phyloP scores from a whole-genome alignment of 2,888 invertebrate species.

The Idaea dimidiata region DNA sequence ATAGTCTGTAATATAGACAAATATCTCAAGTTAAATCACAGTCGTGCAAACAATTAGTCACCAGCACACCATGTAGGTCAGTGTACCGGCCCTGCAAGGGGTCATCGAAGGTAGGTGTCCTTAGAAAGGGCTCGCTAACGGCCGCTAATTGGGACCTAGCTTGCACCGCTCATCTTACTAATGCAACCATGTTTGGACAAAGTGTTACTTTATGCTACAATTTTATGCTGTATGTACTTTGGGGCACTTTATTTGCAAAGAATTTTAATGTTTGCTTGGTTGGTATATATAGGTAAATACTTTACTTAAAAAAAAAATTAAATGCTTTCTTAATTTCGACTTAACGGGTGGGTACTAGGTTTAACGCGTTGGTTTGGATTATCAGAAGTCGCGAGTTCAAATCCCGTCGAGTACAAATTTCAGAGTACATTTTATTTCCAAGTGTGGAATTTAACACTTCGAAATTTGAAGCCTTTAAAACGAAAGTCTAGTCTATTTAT shows the following conservation, averaged over 20 bases:
- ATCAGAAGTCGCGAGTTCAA: too few species aligned
- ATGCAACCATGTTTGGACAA: conserved; percentile 53
- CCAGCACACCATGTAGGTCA: conserved; percentile 44
- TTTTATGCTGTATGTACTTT: conserved; percentile 4
- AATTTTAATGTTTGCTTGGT: neutral
- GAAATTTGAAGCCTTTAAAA: too few species aligned
- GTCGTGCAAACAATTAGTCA: conserved; percentile 25
- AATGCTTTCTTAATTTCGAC: too few species aligned
- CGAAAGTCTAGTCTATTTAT: too few species aligned
- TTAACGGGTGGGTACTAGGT: too few species aligned
- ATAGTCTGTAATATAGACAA: too few species aligned
- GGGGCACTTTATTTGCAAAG: neutral
- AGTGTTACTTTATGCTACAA: conserved; percentile 46
- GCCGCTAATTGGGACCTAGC: conserved; percentile 66
- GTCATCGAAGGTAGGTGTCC: conserved; percentile 58
- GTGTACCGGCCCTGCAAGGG: conserved; percentile 51
- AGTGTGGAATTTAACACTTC: too few species aligned
- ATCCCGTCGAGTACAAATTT: too few species aligned
- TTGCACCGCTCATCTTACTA: conserved; percentile 56
- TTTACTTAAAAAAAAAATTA: too few species aligned
- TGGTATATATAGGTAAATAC: too few species aligned
- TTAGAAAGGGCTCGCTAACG: conserved; percentile 50
- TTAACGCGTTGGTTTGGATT: too few species aligned
- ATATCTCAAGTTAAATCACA: neutral
- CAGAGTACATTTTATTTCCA: too few species aligned